These are phyloP conservation scores for Ichneumoninae sp. DNA, from an alignment of 2,888 invertebrate genomes.

Conservation along the genomic window DNA sequence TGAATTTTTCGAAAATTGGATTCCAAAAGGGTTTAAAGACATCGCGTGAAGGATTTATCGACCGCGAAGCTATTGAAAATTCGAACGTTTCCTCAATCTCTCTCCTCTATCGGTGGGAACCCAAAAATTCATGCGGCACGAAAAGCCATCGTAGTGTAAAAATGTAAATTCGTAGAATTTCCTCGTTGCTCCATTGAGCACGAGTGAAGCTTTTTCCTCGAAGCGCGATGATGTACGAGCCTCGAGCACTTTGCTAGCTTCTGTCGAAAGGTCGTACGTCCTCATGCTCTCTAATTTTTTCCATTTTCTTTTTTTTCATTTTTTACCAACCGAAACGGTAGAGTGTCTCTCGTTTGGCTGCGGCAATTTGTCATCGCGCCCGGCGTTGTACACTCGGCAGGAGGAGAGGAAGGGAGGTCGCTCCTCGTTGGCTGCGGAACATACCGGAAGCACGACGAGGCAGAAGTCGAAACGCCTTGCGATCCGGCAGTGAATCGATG, in stretches of 20 bases:
- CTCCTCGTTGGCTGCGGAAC: constrained; percentile 38
- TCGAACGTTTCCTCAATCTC: background rate
- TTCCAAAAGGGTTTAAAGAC: too few relatives aligned
- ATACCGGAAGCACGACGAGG: constrained; percentile 46
- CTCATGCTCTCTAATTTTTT: constrained; percentile 42
- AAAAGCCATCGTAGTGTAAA: constrained; percentile 4
- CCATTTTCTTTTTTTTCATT: constrained; percentile 3
- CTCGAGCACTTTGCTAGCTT: constrained; percentile 54
- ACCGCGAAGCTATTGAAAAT: background rate
- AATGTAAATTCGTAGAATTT: constrained; percentile 50
- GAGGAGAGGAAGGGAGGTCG: background rate
- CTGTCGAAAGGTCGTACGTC: constrained; percentile 62
- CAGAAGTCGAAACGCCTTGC: constrained; percentile 28
- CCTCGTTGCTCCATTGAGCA: constrained; percentile 34
- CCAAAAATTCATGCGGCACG: background rate
- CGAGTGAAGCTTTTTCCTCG: constrained; percentile 44
- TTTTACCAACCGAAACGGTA: constrained; percentile 15
- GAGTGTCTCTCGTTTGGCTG: constrained; percentile 56
- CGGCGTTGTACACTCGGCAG: constrained; percentile 38
- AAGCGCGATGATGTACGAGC: constrained; percentile 56
- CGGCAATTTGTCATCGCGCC: constrained; percentile 63
- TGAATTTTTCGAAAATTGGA: too few relatives aligned
- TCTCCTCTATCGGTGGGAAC: background rate
- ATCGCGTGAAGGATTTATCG: background rate
- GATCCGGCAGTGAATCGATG: constrained; percentile 54